These are phyloP conservation scores for Hapalemur alaotrensis DNA, from an alignment of 2,797 vertebrate genomes.

Conservation along the genomic window DNA sequence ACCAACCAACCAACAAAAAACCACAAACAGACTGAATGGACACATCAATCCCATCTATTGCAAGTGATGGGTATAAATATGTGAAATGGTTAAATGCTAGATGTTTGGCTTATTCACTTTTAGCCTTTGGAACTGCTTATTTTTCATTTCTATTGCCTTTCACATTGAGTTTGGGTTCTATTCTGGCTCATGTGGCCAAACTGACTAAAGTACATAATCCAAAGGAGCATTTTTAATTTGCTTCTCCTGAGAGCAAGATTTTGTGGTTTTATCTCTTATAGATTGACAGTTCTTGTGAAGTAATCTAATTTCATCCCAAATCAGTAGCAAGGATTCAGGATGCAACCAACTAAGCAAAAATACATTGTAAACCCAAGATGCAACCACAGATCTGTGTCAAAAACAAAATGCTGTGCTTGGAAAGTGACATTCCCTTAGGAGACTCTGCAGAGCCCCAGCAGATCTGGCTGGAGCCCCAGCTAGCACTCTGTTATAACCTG, in stretches of 20 bases:
- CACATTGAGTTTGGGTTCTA: neutral
- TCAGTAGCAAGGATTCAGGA: conserved; percentile 7
- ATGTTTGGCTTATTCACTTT: neutral
- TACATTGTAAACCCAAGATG: neutral
- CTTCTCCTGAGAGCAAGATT: neutral
- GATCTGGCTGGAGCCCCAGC: neutral
- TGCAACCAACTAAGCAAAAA: neutral
- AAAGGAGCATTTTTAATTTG: conserved; percentile 38
- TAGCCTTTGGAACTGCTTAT: neutral
- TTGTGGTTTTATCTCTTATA: conserved; percentile 20
- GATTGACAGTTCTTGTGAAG: neutral
- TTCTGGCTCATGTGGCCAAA: neutral
- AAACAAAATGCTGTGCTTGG: neutral
- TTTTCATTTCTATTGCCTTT: conserved; percentile 27
- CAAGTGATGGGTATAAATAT: neutral
- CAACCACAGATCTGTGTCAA: neutral
- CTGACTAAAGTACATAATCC: neutral
- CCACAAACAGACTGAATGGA: neutral
- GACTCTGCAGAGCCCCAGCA: too few relatives aligned
- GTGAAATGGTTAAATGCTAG: neutral
- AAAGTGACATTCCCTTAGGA: neutral
- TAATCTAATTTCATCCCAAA: neutral
- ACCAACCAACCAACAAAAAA: neutral
- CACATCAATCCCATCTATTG: neutral
- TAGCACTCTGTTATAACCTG: neutral